Conservation (phyloP, 1,140 invertebrate species). For the Myzus persicae region DNA sequence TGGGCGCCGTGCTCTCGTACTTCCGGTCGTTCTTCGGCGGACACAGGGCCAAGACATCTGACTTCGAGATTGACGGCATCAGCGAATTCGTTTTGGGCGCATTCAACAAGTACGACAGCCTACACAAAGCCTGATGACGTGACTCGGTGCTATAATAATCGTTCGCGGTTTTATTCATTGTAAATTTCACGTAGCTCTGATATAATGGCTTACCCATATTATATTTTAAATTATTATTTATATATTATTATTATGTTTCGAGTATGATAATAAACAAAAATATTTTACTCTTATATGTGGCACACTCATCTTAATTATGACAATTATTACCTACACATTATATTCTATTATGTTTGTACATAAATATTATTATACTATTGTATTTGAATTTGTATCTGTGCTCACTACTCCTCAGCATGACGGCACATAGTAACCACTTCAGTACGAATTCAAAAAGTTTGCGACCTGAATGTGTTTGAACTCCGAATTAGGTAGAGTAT, state of each 20-base stretch:
- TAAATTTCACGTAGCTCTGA: background rate
- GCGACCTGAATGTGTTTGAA: background rate
- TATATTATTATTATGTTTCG: background rate
- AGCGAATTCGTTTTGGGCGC: background rate
- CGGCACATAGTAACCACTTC: background rate
- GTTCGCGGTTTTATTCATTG: background rate
- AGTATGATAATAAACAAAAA: conserved; percentile 14
- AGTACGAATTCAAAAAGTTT: background rate
- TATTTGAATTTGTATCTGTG: no score
- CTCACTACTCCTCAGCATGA: no score
- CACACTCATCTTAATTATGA: background rate
- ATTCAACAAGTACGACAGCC: background rate
- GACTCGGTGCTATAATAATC: background rate
- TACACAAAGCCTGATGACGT: background rate
- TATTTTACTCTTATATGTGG: background rate
- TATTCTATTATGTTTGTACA: background rate
- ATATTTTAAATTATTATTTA: conserved; percentile 22
- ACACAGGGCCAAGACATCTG: background rate
- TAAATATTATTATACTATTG: no score
- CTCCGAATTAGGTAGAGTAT: background rate
- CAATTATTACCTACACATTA: no score
- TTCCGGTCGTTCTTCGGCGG: background rate
- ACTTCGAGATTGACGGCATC: background rate
- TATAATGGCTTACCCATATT: background rate
- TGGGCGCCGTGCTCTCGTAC: background rate